These are phyloP conservation scores for Helicoverpa armigera DNA, from an alignment of 1,140 invertebrate species.

Conservation along the genomic window DNA sequence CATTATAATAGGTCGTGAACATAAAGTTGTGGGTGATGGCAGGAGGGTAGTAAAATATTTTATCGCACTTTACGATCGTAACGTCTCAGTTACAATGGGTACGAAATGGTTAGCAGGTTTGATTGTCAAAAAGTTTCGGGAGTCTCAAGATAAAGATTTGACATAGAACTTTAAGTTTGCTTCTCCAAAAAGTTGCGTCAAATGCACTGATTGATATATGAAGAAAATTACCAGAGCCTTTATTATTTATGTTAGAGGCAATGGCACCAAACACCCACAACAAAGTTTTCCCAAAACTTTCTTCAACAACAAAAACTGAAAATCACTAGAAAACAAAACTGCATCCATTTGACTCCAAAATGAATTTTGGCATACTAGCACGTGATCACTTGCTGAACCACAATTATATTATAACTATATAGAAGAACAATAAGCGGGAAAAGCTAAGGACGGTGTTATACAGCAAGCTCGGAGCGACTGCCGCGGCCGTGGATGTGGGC, in stretches of 20 bases:
- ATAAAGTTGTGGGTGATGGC: constrained; percentile 50
- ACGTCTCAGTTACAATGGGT: constrained; percentile 26
- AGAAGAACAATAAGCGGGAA: constrained; percentile 52
- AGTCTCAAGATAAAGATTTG: neutral
- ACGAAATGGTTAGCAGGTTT: neutral
- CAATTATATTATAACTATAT: constrained; percentile 35
- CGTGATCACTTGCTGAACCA: constrained; percentile 27
- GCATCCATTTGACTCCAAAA: constrained; percentile 31
- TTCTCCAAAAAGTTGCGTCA: neutral
- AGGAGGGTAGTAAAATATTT: constrained; percentile 57
- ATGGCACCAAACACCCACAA: neutral
- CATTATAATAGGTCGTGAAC: constrained; percentile 59
- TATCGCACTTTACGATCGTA: constrained; percentile 59
- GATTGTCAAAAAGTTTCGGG: neutral
- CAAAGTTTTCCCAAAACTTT: neutral
- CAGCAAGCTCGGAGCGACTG: constrained; percentile 62
- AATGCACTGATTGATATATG: neutral
- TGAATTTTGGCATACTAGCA: neutral
- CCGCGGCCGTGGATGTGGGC: constrained; percentile 62
- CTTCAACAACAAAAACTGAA: constrained; percentile 15
- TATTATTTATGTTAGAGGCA: neutral
- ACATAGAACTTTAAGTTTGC: neutral
- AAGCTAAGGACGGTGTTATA: constrained; percentile 65
- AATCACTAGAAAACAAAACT: constrained; percentile 41
- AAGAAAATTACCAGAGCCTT: neutral